These are phyloP conservation scores for Notothenia rossii DNA, from an alignment of 2,113 vertebrate species.

Conservation along the genomic window DNA sequence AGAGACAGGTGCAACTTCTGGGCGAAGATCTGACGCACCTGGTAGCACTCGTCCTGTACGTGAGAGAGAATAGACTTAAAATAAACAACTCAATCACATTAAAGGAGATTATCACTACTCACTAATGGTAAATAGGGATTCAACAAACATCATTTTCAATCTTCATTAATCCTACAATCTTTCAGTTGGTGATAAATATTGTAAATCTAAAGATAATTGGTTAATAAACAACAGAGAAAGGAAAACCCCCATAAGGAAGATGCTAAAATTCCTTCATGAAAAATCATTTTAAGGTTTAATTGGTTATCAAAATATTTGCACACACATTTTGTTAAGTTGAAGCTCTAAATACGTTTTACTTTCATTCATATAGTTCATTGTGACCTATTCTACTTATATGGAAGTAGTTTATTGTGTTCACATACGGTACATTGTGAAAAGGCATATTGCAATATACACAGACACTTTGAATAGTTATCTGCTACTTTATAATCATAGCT, in stretches of 20 bases:
- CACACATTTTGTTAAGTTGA: too few relatives aligned
- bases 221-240: too few relatives aligned
- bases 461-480: background rate
- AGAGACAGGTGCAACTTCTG: slow-evolving; percentile 98
- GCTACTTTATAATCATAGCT: too few relatives aligned
- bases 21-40: slow-evolving; percentile 98
- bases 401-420: background rate
- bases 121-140: background rate
- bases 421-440: background rate
- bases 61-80: background rate
- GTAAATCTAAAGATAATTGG: too few relatives aligned
- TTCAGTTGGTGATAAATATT: too few relatives aligned
- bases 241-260: too few relatives aligned
- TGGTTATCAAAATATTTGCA: too few relatives aligned
- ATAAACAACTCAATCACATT: background rate
- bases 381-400: background rate
- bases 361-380: background rate
- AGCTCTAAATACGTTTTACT: too few relatives aligned
- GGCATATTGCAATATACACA: background rate
- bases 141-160: too few relatives aligned
- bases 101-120: background rate
- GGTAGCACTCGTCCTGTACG: slow-evolving; percentile 96
- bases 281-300: too few relatives aligned
- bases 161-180: too few relatives aligned
- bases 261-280: too few relatives aligned